phyloP scores from a whole-genome alignment of 2,888 invertebrate genomes.

The Machimus rusticus region DNA sequence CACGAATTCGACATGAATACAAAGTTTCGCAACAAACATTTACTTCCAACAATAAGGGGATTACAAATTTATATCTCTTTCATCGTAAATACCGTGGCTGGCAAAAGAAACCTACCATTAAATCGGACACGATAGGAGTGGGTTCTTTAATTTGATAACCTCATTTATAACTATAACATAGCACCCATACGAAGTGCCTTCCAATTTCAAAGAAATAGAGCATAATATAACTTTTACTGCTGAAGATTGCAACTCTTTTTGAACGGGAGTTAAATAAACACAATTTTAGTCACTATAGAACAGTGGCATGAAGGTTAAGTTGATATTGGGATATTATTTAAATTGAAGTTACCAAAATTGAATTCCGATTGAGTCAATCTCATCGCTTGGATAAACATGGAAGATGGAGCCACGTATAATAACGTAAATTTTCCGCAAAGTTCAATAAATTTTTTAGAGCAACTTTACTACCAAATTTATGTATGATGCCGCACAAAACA shows the following conservation, averaged over 20 bases:
- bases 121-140: not conserved
- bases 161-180: not conserved
- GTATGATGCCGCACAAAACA: too few species aligned
- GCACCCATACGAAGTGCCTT: too few species aligned
- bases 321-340: too few species aligned
- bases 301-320: too few species aligned
- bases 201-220: not conserved
- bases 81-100: not conserved
- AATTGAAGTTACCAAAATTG: too few species aligned
- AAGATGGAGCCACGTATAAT: too few species aligned
- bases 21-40: not conserved
- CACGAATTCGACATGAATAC: not conserved
- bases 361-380: too few species aligned
- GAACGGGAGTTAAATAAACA: not conserved
- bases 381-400: too few species aligned
- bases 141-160: not conserved
- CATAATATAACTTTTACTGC: not conserved
- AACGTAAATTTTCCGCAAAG: too few species aligned
- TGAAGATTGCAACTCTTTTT: not conserved
- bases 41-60: not conserved
- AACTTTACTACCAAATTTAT: too few species aligned
- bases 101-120: not conserved
- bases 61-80: not conserved
- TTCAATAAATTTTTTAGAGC: too few species aligned
- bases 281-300: too few species aligned